Evolutionary conservation across 2,797 vertebrate species (phyloP), one percentile per base, ranked within the genome.

Genomic region (Peromyscus melanophrys): DNA sequence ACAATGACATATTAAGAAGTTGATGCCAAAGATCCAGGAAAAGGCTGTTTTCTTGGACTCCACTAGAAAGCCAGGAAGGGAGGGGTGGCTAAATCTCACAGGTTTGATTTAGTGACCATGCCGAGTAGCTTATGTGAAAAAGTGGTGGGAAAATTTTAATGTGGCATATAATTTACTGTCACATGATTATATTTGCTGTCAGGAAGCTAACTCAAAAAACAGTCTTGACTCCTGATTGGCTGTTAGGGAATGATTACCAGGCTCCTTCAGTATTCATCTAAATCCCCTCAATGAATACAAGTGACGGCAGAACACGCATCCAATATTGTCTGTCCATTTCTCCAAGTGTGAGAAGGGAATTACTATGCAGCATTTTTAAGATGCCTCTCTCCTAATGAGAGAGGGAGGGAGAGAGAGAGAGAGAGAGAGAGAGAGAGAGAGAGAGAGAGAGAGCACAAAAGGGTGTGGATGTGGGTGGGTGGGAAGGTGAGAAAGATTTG

Each of bases 51-150:
- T 55, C 57, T 92, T 63, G 37, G 25, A 52, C 37, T 61, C 63
- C 31, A 34, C 27, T 57, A 12, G 75, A 81, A 87, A 87, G 37
- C 25, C 31, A 80, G 37, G 63, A 93, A 93, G 80, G 75, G 81
- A 93, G 59, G 78, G n/a, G 37, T 29, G 19, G 37, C 67, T 91
- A 91, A 78, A 85, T 17, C 67, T 75, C 49, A 23, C 29, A 73
- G 46, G 40, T 86, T 65, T 92, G 76, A 93, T 85, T 97, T 85
- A 81, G 37, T 94, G 78, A 77, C 34, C 52, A 88, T 2, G 8
- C 34, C 6, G 10, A 46, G n/a, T 78, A 78, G n/a, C 34, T 61
- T 82, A 77, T 43, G 80, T 76, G 75, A 84, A 90, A 92, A 87
- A 59, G 16, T 2, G 12, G 31, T 92, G 81, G 90, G 73, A 75